Evolutionary conservation across 2,113 vertebrate genomes (phyloP).

Genomic region (Petaurus breviceps): DNA sequence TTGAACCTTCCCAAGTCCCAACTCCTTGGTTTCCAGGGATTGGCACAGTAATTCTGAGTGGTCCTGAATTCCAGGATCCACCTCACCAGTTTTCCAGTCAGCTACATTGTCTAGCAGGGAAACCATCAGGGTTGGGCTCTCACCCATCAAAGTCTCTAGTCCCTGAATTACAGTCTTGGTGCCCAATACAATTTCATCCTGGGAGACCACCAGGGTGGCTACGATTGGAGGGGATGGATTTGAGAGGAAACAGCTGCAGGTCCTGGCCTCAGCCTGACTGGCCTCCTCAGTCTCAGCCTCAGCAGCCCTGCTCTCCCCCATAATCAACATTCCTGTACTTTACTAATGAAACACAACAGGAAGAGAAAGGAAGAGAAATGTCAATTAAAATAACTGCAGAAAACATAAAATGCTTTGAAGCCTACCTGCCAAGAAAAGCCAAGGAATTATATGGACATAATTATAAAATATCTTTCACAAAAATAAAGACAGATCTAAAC

Average conservation of each 20-base stretch:
- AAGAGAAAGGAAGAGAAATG: no score
- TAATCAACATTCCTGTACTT: no score
- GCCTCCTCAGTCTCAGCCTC: conserved; percentile 46
- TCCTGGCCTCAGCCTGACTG: conserved; percentile 53
- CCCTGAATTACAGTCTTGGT: conserved; percentile 93
- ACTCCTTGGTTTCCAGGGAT: conserved; percentile 92
- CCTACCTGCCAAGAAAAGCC: no score
- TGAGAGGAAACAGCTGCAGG: conserved; percentile 30
- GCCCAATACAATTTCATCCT: conserved; percentile 93
- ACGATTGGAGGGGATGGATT: conserved; percentile 78
- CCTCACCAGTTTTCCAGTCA: conserved; percentile 75
- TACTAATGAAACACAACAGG: no score
- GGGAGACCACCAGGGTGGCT: conserved; percentile 92
- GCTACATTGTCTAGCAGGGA: conserved; percentile 84
- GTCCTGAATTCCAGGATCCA: conserved; percentile 84
- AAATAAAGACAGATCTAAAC: no score
- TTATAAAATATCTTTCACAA: no score
- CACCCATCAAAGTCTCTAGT: conserved; percentile 90
- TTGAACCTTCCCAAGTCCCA: conserved; percentile 85
- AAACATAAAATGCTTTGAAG: no score
- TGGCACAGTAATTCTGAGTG: conserved; percentile 83
- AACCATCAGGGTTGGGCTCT: conserved; percentile 89
- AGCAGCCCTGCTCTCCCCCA: no score
- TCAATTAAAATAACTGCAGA: no score
- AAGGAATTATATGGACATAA: no score